Evolutionary conservation across 1,140 invertebrate species (phyloP), one percentile per base, ranked within the genome.

Genomic region (Scaptodrosophila lebanonensis): DNA sequence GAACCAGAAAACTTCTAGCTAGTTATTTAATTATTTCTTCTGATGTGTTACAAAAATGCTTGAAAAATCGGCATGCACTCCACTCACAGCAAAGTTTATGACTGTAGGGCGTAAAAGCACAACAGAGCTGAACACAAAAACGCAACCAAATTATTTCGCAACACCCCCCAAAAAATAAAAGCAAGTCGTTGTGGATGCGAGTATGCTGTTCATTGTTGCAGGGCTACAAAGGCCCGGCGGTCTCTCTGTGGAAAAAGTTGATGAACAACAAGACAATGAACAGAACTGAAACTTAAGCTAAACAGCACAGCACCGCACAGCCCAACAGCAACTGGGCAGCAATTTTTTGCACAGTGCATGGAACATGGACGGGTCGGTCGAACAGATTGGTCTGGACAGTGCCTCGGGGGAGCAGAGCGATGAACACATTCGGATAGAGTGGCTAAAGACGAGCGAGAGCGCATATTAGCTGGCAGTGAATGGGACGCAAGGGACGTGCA

Each of bases 221-320:
- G 22, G 20, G 22, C 11, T 38, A 35, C 57, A 35, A 29, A 36
- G 39, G 47, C 50, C 47, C 58, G 64, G 36, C 44, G 9, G 73
- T 60, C 44, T 18, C 27, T 53, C 58, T 54, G 68, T 56, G 66
- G 64, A 59, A 58, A 32, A 66, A 79, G 56, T 77, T 77, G 68
- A 77, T 79, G 64, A 77, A 79, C 68, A 79, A 61, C 65, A 73
- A 79, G 60, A 79, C 75, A 77, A 68, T 73, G 59, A 72, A 68
- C 73, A 73, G 79, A 73, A 64, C 50, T 51, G 61, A 82, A 73
- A 69, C 54, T 45, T 22, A 17, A 65, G 48, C 68, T 57, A 54
- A 66, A 66, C 45, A 45, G 38, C 51, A 43, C 62, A 49, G 36
- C 35, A 18, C 52, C 35, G 13, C 39, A 47, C 32, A 25, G 49